Base-by-base conservation (phyloP, 2,113 vertebrate species). In the Salvelinus fontinalis region DNA sequence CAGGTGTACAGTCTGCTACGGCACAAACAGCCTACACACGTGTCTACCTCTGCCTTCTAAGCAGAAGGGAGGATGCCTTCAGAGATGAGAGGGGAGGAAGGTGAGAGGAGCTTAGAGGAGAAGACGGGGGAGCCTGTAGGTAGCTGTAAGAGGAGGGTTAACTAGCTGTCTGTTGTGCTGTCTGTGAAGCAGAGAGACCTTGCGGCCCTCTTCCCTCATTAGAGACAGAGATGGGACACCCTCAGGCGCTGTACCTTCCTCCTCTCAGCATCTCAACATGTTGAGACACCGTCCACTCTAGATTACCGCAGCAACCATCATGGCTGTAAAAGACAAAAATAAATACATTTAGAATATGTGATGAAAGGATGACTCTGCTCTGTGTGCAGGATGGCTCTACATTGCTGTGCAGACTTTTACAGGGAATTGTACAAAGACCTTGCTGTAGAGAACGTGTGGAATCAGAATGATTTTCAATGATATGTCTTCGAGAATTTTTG, bases 181-280 rank as follows among this genome's bases (percentile, higher is more conserved):
- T 84, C 67, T 83, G 79, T 81, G 76, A 87, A 84, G 78, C 78
- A 73, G 22, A 81, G 79, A 81, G 39, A 76, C 80, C 80, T 82
- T 73, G 48, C 72, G 76, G 79, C 20, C 76, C 75, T 86, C 74
- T 68, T 81, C 78, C 75, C 86, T 92, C 89, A 89, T 91, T 93
- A 92, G 79, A 67, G 48, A 26, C 51, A 66, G 51, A 83, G 79
- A 59, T 67, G 72, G 80, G 31, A 84, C 77, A 49, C 79, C 85
- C 83, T 79, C 16, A 75, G 84, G 83, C 85, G 60, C 72, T 31
- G 24, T 20, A 65, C 66, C 80, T 85, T 31, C 59, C 87, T 65
- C 12, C 83, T 76, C 80, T 79, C 72, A 78, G 78, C 84, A 74
- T 87, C 83, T 81, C 78, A 72, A 59, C 60, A 68, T 78, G 81